These are phyloP conservation scores for Cydia amplana DNA, from an alignment of 1,140 invertebrate genomes.

Conservation along the genomic window DNA sequence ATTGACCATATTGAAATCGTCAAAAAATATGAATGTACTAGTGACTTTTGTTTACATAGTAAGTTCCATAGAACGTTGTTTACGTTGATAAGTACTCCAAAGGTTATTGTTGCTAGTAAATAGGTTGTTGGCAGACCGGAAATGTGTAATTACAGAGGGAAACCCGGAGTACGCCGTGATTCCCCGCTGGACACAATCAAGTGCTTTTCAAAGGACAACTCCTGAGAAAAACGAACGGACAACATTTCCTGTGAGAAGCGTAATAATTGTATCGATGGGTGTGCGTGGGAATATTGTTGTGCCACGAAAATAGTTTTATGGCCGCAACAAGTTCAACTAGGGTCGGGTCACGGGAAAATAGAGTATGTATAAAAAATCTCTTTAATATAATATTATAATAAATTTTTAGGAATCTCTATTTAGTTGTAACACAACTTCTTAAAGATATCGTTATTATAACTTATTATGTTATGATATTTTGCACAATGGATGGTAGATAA, in stretches of 20 bases:
- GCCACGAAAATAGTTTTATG: background rate
- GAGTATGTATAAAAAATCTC: background rate
- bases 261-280: constrained; percentile 23
- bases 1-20: too few relatives aligned
- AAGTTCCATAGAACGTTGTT: too few relatives aligned
- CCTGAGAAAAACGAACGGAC: constrained; percentile 26
- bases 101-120: constrained; percentile 9
- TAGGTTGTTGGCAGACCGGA: background rate
- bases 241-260: constrained; percentile 14
- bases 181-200: constrained; percentile 26
- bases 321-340: background rate
- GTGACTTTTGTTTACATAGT: too few relatives aligned
- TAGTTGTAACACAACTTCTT: too few relatives aligned
- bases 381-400: too few relatives aligned
- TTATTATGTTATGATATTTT: too few relatives aligned
- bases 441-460: too few relatives aligned
- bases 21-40: too few relatives aligned
- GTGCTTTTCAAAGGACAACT: constrained; percentile 22
- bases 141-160: constrained; percentile 19
- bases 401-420: too few relatives aligned
- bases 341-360: background rate
- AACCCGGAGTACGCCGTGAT: background rate
- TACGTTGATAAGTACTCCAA: constrained; percentile 8
- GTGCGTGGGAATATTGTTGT: background rate
- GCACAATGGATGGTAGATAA: too few relatives aligned